These are phyloP conservation scores for Ciconia nigra DNA, from an alignment of 2,797 vertebrate genomes.

Conservation along the genomic window DNA sequence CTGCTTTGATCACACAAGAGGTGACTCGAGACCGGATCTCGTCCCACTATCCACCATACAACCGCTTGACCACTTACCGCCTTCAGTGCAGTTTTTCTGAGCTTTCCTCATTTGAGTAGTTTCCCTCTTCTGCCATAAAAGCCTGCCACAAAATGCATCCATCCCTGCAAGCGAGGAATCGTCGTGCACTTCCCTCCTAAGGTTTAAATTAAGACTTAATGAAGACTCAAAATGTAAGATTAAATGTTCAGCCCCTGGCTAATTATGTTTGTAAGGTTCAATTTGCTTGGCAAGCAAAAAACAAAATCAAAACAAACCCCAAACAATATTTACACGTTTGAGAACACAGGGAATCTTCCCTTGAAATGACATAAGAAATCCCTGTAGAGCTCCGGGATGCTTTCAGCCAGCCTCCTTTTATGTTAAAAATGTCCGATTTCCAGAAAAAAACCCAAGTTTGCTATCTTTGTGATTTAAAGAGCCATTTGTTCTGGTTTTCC, in stretches of 20 bases:
- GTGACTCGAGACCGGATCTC: fast-evolving
- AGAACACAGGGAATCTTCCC: background rate
- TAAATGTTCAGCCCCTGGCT: background rate
- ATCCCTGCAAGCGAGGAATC: background rate
- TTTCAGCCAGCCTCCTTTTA: background rate
- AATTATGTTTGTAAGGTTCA: background rate
- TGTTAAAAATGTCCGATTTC: background rate
- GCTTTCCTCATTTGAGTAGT: background rate
- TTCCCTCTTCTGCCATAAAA: background rate
- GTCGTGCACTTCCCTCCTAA: background rate
- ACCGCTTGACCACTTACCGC: background rate
- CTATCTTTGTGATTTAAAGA: background rate
- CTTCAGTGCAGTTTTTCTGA: background rate
- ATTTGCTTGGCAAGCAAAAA: background rate
- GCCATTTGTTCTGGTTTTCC: background rate
- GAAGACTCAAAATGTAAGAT: constrained; percentile 12
- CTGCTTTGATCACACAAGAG: background rate
- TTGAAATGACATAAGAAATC: background rate
- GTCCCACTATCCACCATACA: background rate
- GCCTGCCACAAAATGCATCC: background rate
- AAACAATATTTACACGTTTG: background rate
- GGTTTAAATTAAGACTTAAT: background rate
- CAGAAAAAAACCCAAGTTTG: background rate
- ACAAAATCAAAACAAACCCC: background rate
- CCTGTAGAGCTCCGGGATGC: background rate